Conservation (phyloP, 2,113 vertebrate species). For the Triplophysa siluroides region DNA sequence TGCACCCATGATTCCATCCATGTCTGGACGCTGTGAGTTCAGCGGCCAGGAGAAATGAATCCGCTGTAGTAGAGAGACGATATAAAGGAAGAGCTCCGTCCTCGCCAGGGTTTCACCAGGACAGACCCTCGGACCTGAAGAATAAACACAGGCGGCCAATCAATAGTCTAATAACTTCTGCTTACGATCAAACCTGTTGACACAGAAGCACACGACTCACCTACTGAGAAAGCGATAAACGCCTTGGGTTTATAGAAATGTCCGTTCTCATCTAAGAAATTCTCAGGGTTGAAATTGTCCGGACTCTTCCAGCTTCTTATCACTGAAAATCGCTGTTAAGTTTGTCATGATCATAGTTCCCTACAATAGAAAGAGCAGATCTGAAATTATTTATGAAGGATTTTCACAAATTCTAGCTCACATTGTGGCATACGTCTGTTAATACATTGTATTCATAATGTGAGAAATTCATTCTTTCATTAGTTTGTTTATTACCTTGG, state of each 20-base stretch:
- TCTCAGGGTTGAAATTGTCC: conserved; percentile 71
- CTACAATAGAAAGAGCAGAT: conserved; percentile 55
- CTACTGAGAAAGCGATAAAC: conserved; percentile 53
- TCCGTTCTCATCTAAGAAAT: conserved; percentile 68
- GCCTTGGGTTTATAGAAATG: conserved; percentile 42
- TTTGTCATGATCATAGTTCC: conserved; percentile 69
- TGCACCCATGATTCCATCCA: conserved; percentile 38
- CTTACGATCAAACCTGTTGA: no score
- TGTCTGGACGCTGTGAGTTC: neutral
- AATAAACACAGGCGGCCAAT: neutral
- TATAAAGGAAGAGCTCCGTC: conserved; percentile 75
- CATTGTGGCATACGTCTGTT: no score
- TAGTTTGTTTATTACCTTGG: conserved; percentile 34
- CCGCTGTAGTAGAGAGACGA: conserved; percentile 72
- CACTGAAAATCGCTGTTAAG: conserved; percentile 66
- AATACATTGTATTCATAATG: no score
- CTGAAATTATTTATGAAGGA: no score
- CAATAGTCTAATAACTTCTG: neutral
- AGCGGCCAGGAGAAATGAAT: conserved; percentile 68
- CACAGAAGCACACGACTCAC: neutral
- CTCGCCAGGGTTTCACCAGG: conserved; percentile 71
- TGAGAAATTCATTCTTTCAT: neutral
- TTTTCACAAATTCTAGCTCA: no score
- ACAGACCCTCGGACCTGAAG: conserved; percentile 73
- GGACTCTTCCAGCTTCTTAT: conserved; percentile 72